phyloP scores from a whole-genome alignment of 2,888 invertebrate genomes.

The Sarcophaga carnaria region DNA sequence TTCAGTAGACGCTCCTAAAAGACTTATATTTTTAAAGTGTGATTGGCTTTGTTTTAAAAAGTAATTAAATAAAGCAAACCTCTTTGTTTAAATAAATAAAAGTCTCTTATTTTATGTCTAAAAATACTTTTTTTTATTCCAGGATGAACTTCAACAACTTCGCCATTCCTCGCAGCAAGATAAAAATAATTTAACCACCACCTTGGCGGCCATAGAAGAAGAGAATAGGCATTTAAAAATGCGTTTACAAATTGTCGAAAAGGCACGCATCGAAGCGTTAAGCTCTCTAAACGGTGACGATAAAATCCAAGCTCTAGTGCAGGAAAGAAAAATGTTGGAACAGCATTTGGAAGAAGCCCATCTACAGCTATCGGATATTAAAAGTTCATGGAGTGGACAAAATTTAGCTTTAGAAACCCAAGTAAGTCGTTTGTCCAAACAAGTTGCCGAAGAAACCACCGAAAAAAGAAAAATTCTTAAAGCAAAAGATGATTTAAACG shows the following conservation, averaged over 20 bases:
- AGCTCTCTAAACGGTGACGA: conserved; percentile 81
- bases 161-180: conserved; percentile 89
- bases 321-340: conserved; percentile 87
- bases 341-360: conserved; percentile 92
- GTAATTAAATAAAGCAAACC: background rate
- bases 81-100: conserved; percentile 15
- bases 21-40: no score
- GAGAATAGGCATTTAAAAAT: conserved; percentile 87
- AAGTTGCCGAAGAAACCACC: conserved; percentile 92
- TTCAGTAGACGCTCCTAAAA: no score
- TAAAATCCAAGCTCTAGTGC: conserved; percentile 83
- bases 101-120: no score
- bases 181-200: conserved; percentile 86
- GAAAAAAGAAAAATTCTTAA: conserved; percentile 89
- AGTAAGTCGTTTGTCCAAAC: conserved; percentile 91
- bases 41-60: background rate
- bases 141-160: conserved; percentile 91
- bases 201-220: conserved; percentile 88
- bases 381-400: conserved; percentile 95
- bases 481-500: conserved; percentile 86
- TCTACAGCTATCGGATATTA: conserved; percentile 93
- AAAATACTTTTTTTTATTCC: conserved; percentile 54
- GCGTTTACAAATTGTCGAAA: conserved; percentile 80
- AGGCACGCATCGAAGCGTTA: conserved; percentile 78
- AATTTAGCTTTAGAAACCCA: conserved; percentile 95